Evolutionary conservation across 2,797 vertebrate species (phyloP), one percentile per base, ranked within the genome.

Genomic region (Sylvilagus floridanus): DNA sequence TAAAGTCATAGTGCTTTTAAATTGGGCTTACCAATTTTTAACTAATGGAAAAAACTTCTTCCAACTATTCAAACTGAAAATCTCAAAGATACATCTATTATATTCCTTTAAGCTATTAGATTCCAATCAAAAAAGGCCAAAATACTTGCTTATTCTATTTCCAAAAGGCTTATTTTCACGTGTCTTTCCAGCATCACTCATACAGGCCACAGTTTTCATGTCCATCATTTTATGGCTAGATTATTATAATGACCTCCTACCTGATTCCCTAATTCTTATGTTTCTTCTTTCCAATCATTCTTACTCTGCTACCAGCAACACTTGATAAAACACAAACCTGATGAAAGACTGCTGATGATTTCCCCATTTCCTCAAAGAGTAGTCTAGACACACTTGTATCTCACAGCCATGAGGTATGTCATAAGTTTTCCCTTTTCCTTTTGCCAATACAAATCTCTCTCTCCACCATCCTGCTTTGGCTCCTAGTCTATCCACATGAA

Each of bases 1-100:
- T 93, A 79, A 88, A 57, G 12, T 77, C n/a, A 54, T 57, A 57
- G 28, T 90, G n/a, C n/a, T 93, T 91, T 85, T 92, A 84, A 94
- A 88, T 17, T 28, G 5, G 50, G 4, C 19, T 94, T 90, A 91
- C 52, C 42, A 79, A 69, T 73, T 91, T 96, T 81, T 62, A 82
- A 17, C 28, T 94, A 35, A 16, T 91, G 12, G 13, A 62, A 89
- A 88, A 62, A 84, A 79, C 72, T 81, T 72, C 32, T 66, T 30
- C 7, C 17, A 86, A 91, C 60, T 0, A 62, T 32, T 87, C 19
- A 72, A 82, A 37, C 32, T 92, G 52, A 95, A 95, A 86, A 66
- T 72, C n/a, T 87, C 76, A 90, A 69, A 71, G 65, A 57, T 57
- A 63, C 65, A 92, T 91, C 32, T 94, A 85, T 78, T 87, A 21